Base-by-base conservation (phyloP, 2,113 vertebrate genomes). In the Puffinus mauretanicus region DNA sequence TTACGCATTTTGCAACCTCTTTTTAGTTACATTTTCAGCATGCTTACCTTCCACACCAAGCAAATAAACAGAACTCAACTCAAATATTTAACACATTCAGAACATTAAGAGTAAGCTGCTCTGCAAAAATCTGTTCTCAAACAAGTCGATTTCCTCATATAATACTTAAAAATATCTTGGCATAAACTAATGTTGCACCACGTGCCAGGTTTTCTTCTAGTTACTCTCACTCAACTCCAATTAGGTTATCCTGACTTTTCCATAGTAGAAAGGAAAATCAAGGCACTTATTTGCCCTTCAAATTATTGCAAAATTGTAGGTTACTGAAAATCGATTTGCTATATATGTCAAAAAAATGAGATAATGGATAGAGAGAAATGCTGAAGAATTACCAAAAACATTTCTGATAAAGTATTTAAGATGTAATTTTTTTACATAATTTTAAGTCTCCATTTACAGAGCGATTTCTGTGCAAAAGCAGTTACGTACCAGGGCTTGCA, bases 401-500 rank as follows among this genome's bases (percentile, higher is more conserved):
- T 64, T 88, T 70, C 36, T n/a, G 60, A 75, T 32, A 18, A 60
- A 61, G 4, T 27, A 79, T 40, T 85, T 75, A 14, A 58, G 11
- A 27, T 30, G 4, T 6, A 11, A 13, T 34, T 92, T 86, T 84
- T 84, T 72, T 38, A 83, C 78, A 11, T 69, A 61, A 91, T 89
- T 95, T 96, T 64, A 90, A 94, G 46, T n/a, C 64, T 73, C 75
- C 80, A 93, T 94, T 77, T 83, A 44, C 30, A 16, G 38, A 81
- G 66, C 17, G 69, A 88, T 88, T 93, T 94, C 87, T 94, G 51
- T 69, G 55, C 87, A 93, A 88, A 96, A 72, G 42, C 84, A 75
- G 61, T 38, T 94, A 73, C 4, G 16, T 55, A 96, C 95, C 52
- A 95, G 73, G 95, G 85, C 70, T 52, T 87, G 70, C 9, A 16